Base-by-base conservation (phyloP, 2,888 invertebrate genomes). In the Drosophila mercatorum region DNA sequence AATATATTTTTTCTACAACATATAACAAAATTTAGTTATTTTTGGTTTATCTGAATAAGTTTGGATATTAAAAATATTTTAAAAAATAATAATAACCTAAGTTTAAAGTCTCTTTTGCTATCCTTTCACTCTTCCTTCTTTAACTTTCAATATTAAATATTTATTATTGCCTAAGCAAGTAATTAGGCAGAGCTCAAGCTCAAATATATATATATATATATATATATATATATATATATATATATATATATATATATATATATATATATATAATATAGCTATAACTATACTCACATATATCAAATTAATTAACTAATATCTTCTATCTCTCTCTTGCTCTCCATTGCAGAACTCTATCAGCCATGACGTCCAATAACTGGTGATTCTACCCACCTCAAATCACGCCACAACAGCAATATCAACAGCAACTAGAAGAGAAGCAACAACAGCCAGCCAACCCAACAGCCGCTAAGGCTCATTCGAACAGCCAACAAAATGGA, bases 291-390 rank as follows among this genome's bases (percentile, higher is more conserved):
- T 22, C 6, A 0, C 31, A 6, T 34, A 34, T 31, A 31, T 17
- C 11, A 11, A 49, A 31, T 49, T 49, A 38, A 38, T 38, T 38
- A 40, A 36, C 53, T 53, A 40, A 38, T 40, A 26, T 26, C 12
- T 5, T 1, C 12, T n/a, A 22, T 26, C 38, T 53, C 10, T 26
- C 26, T 53, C 4, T 8, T 17, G 26, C 22, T 38, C 3, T 22
- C 22, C 17, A 47, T 2, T 56, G 14, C 49, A 77, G 78, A 22
- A 5, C 34, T 22, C 17, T 47, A 51, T 63, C 67, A 55, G 63
- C 65, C 57, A 78, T 80, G 76, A 66, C 62, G 63, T 60, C 53
- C 41, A 78, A 43, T 55, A 74, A 61, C 69, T 77, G 78, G 63
- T 77, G 74, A 77, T 52, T 62, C 41, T 66, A 43, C 22, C 22